Conservation (phyloP, 2,113 vertebrate species). For the Stomatorhinus ivindoensis region DNA sequence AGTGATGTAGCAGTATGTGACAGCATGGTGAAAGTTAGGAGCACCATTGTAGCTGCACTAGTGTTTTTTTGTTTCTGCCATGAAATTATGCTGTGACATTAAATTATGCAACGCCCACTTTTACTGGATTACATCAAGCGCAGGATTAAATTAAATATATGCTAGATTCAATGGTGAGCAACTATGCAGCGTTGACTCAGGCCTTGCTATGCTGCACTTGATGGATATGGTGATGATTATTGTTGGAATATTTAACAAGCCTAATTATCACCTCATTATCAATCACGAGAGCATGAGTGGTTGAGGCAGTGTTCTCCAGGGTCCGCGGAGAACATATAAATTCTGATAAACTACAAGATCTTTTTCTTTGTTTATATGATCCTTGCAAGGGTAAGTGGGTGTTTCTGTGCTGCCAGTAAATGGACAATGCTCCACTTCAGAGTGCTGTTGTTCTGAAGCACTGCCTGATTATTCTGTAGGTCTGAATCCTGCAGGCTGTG, state of each 20-base stretch:
- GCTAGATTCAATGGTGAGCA: neutral
- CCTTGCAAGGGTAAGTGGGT: neutral
- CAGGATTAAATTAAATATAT: neutral
- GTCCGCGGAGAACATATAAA: neutral
- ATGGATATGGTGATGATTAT: neutral
- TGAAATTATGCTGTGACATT: neutral
- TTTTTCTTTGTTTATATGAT: neutral
- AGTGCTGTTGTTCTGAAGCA: neutral
- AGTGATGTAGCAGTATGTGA: neutral
- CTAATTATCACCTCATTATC: constrained; percentile 6
- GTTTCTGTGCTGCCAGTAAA: neutral
- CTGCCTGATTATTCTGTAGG: neutral
- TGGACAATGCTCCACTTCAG: neutral
- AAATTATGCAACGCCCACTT: neutral
- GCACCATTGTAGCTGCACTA: neutral
- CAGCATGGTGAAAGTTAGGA: neutral
- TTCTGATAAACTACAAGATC: neutral
- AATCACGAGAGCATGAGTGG: neutral
- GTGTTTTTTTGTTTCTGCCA: neutral
- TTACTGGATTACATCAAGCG: neutral
- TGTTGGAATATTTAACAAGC: constrained; percentile 1
- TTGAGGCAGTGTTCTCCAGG: neutral
- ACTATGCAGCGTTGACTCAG: neutral
- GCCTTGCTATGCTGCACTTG: neutral
- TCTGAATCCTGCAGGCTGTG: neutral